Evolutionary conservation across 2,113 vertebrate genomes (phyloP).

Genomic region (Delphinapterus leucas): DNA sequence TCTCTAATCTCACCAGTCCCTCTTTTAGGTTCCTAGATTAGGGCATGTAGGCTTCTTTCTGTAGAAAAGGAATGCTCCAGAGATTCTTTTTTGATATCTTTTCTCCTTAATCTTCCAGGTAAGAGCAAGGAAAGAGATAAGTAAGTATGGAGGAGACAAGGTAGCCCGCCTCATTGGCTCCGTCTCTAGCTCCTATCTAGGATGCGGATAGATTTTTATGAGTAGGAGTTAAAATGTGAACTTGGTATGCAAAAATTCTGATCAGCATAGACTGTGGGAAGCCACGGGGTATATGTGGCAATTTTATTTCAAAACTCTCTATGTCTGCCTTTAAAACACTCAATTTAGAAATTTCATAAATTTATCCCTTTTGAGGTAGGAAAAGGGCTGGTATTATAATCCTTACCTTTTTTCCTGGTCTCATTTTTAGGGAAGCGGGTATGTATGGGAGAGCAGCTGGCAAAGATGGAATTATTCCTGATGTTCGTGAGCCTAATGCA

Average conservation of each 20-base stretch:
- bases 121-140: neutral
- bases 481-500: conserved; percentile 92
- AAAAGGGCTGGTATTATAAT: neutral
- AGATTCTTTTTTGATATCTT: neutral
- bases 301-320: neutral
- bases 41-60: neutral
- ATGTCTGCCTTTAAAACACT: neutral
- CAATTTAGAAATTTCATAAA: neutral
- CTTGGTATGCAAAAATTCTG: neutral
- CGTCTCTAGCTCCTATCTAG: neutral
- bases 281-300: neutral
- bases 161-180: neutral
- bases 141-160: neutral
- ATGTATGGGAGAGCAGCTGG: conserved; percentile 97
- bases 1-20: neutral
- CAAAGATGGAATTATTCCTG: conserved; percentile 97
- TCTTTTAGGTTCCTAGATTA: neutral
- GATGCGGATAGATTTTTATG: neutral
- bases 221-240: neutral
- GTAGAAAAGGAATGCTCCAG: neutral
- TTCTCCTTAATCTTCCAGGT: neutral
- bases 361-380: neutral
- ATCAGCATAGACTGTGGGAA: neutral
- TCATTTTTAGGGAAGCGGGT: conserved; percentile 89
- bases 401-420: neutral